Evolutionary conservation across 1,140 invertebrate genomes (phyloP), one percentile per base, ranked within the genome.

Genomic region (Asobara japonica): DNA sequence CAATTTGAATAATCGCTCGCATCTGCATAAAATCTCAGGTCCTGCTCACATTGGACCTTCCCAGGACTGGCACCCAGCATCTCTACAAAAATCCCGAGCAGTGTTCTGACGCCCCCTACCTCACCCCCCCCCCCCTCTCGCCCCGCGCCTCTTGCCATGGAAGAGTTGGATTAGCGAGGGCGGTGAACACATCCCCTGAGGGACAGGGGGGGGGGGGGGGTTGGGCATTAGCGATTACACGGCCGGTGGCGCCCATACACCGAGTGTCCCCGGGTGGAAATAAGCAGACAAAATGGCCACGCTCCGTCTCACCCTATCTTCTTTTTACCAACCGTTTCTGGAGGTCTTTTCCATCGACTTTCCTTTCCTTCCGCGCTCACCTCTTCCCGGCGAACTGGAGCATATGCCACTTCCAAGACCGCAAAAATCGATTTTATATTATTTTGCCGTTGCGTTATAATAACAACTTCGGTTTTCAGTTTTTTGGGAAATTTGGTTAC

Each of bases 201-300:
- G 64, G 61, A 69, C 36, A 69, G 13, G 30, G 36, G 72, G 65
- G 38, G 77, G 79, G 78, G 81, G 75, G 75, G 69, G 81, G 82
- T 73, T 64, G 73, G 79, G 77, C 78, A 85, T 84, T 84, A 85
- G 82, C 84, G 82, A 85, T 85, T 85, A 85, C 81, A 85, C 82
- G 84, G 78, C 72, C 79, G 78, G 78, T 30, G 76, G 80, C 77
- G 30, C 61, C 82, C 80, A 84, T 84, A 84, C 79, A 85, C 77
- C 79, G 78, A 66, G 78, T 83, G 75, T 78, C 80, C 80, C 81
- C 81, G 79, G 72, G 77, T 81, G 81, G 84, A 84, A 84, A 78
- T 84, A 83, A 85, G 78, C 83, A 78, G 82, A 79, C 82, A 83
- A 83, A 85, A 85, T 85, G 81, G 81, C 83, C 76, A 83, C 75